phyloP scores from a whole-genome alignment of 2,888 invertebrate genomes.

The Leptinotarsa tumamoca region DNA sequence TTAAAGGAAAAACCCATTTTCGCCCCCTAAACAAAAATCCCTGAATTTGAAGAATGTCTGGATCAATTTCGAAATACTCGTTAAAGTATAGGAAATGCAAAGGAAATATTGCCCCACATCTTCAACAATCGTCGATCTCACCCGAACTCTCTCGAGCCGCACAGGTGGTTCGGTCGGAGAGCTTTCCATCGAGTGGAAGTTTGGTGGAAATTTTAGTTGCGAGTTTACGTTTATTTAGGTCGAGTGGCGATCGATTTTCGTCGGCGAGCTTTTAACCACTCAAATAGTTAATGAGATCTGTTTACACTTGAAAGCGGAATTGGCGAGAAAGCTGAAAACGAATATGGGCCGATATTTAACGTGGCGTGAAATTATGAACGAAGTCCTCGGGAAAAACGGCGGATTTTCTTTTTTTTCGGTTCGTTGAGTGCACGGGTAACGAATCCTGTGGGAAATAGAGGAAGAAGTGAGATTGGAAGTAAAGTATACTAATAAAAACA shows the following conservation, averaged over 20 bases:
- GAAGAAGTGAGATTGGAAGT: slow-evolving; percentile 13
- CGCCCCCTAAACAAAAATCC: too few relatives aligned
- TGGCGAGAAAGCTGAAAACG: slow-evolving; percentile 24
- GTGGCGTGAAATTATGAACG: slow-evolving; percentile 20
- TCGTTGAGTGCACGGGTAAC: slow-evolving; percentile 4
- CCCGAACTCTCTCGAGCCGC: slow-evolving; percentile 22
- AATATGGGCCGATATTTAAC: slow-evolving; percentile 13
- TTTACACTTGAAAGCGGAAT: slow-evolving; percentile 33
- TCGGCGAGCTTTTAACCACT: slow-evolving; percentile 26
- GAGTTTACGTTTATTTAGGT: slow-evolving; percentile 38
- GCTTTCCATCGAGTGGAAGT: slow-evolving; percentile 12
- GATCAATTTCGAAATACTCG: background rate
- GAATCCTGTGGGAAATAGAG: background rate
- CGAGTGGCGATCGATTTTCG: slow-evolving; percentile 39
- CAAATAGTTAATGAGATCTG: slow-evolving; percentile 1
- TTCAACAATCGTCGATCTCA: slow-evolving; percentile 11
- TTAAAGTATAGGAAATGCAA: background rate
- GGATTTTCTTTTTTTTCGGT: slow-evolving; percentile 11
- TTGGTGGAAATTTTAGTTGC: slow-evolving; percentile 64
- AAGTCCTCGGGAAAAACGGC: background rate
- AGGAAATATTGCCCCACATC: background rate
- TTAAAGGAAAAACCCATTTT: too few relatives aligned
- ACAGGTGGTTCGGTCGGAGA: slow-evolving; percentile 26
- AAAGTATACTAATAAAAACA: background rate
- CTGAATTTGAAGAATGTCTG: too few relatives aligned